Evolutionary conservation across 1,140 invertebrate species (phyloP).

Genomic region (Phocides pigmalion): DNA sequence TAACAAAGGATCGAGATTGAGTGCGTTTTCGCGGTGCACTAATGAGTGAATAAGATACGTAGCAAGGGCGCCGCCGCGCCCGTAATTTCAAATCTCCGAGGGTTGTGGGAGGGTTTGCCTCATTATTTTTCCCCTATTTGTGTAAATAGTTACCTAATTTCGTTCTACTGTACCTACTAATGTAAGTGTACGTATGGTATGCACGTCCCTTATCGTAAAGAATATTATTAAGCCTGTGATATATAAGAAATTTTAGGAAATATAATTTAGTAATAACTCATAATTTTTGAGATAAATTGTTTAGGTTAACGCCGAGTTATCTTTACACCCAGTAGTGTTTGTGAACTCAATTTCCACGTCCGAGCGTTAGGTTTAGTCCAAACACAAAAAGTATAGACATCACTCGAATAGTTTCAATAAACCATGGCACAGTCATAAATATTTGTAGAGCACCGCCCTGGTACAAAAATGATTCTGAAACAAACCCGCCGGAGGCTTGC

Average conservation of each 20-base stretch:
- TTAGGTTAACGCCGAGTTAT: constrained; percentile 15
- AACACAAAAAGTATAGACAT: background rate
- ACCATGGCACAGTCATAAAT: constrained; percentile 19
- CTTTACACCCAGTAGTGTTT: constrained; percentile 3
- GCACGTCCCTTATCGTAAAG: constrained; percentile 79
- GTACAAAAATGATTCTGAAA: constrained; percentile 27
- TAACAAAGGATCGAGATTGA: constrained; percentile 56
- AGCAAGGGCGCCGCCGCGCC: constrained; percentile 51
- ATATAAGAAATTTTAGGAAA: constrained; percentile 72
- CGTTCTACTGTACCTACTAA: constrained; percentile 66
- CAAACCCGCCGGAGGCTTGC: background rate
- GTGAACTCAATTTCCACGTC: constrained; percentile 4
- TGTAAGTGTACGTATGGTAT: constrained; percentile 79
- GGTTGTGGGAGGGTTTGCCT: constrained; percentile 80
- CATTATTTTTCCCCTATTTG: constrained; percentile 82
- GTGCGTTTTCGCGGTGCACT: constrained; percentile 53
- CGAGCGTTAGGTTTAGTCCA: constrained; percentile 12
- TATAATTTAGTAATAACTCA: constrained; percentile 40
- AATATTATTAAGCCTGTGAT: constrained; percentile 82
- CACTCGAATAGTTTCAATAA: constrained; percentile 18
- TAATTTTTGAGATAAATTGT: constrained; percentile 25
- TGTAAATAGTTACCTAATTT: constrained; percentile 83
- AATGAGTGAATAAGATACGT: constrained; percentile 70
- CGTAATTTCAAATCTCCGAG: constrained; percentile 80
- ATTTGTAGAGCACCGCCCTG: constrained; percentile 17